A percentile compares a stretch with the other conserved stretches of the same genome.
phyloP scores from a whole-genome alignment of 2,797 vertebrate species.

The Pipistrellus pipistrellus region DNA sequence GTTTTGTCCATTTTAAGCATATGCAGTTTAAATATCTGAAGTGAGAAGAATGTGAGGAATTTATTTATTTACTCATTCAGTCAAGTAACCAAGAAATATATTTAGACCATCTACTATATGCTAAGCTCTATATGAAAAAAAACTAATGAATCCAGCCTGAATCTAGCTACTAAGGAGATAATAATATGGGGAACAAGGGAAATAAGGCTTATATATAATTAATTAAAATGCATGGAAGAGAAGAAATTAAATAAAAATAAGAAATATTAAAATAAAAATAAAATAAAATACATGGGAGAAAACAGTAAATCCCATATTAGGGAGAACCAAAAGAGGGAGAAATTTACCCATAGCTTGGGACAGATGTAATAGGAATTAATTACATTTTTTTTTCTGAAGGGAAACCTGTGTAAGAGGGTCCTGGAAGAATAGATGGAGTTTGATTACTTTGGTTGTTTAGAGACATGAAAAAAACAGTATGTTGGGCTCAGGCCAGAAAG shows the following conservation, averaged over 20 bases:
- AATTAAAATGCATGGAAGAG: neutral
- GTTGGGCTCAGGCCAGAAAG: neutral
- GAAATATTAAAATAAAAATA: neutral
- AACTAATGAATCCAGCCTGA: neutral
- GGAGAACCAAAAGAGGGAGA: neutral
- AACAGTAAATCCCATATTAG: neutral
- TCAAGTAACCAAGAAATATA: constrained; percentile 23
- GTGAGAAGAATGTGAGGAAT: neutral
- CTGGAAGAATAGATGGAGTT: neutral
- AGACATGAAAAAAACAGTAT: neutral
- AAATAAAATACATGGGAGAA: neutral
- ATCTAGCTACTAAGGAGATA: neutral
- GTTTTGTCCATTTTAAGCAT: neutral
- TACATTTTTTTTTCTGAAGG: neutral
- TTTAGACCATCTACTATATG: neutral
- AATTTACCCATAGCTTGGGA: neutral
- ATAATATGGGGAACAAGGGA: accelerated
- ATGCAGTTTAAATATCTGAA: constrained; percentile 11
- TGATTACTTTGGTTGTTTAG: neutral
- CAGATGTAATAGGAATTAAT: neutral
- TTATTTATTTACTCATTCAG: constrained; percentile 22
- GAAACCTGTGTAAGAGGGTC: too few species aligned
- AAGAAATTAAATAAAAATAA: neutral
- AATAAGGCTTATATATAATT: neutral
- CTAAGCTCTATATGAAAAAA: neutral